Conservation (phyloP, 2,113 vertebrate species). For the Mesocricetus auratus region DNA sequence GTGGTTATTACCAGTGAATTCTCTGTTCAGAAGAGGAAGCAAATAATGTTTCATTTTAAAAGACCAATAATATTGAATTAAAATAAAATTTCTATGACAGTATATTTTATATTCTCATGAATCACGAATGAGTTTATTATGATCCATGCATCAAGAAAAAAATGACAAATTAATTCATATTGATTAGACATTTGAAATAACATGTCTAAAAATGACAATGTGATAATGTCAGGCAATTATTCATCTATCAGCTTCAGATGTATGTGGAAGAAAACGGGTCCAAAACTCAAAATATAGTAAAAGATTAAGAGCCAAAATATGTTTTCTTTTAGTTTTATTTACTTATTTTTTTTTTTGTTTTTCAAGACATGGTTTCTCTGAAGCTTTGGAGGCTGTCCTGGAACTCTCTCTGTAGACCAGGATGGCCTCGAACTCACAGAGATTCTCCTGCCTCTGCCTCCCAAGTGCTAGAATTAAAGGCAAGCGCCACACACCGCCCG, state of each 20-base stretch:
- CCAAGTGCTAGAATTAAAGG: no score
- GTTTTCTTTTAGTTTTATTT: no score
- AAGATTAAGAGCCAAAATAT: conserved; percentile 62
- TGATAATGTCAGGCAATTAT: conserved; percentile 64
- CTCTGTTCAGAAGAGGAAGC: conserved; percentile 79
- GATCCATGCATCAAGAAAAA: conserved; percentile 82
- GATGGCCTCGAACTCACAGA: no score
- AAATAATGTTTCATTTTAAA: conserved; percentile 83
- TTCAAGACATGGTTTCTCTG: no score
- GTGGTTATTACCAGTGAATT: conserved; percentile 77
- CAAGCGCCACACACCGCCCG: no score
- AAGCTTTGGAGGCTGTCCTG: no score
- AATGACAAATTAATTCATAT: conserved; percentile 87
- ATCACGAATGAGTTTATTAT: conserved; percentile 86
- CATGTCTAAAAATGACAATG: conserved; percentile 79
- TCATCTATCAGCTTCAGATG: conserved; percentile 77
- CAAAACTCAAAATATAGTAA: conserved; percentile 52
- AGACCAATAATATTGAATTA: conserved; percentile 84
- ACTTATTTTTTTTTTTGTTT: no score
- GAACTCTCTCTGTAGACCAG: no score
- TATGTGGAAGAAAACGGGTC: conserved; percentile 76
- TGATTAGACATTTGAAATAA: conserved; percentile 87
- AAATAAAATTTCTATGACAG: conserved; percentile 83
- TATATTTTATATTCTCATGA: conserved; percentile 84
- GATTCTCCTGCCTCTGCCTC: no score